Evolutionary conservation across 2,888 invertebrate genomes (phyloP), one percentile per base, ranked within the genome.

Genomic region (Stictocephala bisonia): DNA sequence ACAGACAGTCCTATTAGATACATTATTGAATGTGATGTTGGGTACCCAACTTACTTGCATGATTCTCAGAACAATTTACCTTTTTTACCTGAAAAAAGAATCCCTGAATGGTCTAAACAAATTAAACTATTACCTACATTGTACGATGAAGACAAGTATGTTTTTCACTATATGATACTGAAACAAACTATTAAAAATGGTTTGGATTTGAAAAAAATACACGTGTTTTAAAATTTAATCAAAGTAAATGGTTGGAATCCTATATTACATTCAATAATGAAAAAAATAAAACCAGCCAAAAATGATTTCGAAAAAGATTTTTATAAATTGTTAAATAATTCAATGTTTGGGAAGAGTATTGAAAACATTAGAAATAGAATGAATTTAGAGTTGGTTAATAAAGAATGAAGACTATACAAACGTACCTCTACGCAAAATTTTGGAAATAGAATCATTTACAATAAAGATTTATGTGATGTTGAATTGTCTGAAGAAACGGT

Each of bases 1-100:
- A 72, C 53, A n/a, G n/a, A n/a, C n/a, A 44, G 41, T 48, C 13
- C 41, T n/a, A 27, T 60, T 9, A 80, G 80, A 3, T 80, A 77
- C 44, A 78, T 80, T 35, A 67, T 79, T 24, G 83, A 83, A 78
- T 81, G 81, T 0, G 81, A 82, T 75, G 26, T 75, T 18, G 56
- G 26, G 1, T 73, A 73, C 35, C 75, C 75, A 26, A n/a, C 50
- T 53, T 13, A 7, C 31, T 31, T 70, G 24, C 73, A 73, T 31
- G 64, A 74, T 27, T 26, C 35, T 31, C 48, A 69, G 50, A 71
- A 71, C 26, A 64, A 71, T 53, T 35, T 71, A 4, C 74, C 70
- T 53, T 58, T 69, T 40, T 26, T 71, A 26, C 51, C 71, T 22
- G 64, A 71, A 40, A 56, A 26, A 7, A 58, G 22, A 26, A 22